Percentiles rank a stretch among this genome's conserved stretches.
Evolutionary conservation across 2,797 vertebrate genomes (phyloP).

Genomic region (Coreius guichenoti): DNA sequence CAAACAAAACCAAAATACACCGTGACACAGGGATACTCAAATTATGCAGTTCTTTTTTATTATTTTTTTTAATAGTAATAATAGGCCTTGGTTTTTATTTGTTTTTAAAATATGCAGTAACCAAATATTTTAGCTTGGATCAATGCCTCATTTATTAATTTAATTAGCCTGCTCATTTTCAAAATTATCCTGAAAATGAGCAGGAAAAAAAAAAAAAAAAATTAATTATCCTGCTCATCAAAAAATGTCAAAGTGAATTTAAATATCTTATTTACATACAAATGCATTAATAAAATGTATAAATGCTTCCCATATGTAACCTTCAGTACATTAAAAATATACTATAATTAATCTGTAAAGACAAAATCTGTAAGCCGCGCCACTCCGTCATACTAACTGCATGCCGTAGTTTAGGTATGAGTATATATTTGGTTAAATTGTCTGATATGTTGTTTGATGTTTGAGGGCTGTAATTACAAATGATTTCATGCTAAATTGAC

Average conservation of each 20-base stretch:
- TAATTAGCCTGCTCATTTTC: no score
- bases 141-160: no score
- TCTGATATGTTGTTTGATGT: not conserved
- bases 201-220: no score
- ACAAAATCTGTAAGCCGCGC: not conserved
- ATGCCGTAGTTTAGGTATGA: not conserved
- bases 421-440: not conserved
- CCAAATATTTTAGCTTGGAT: not conserved
- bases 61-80: not conserved
- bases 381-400: not conserved
- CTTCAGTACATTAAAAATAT: not conserved
- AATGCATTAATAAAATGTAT: not conserved
- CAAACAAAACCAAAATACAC: no score
- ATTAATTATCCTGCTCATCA: no score
- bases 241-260: not conserved
- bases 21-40: no score
- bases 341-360: not conserved
- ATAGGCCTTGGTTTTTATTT: not conserved
- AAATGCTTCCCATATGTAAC: not conserved
- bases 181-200: no score
- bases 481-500: not conserved
- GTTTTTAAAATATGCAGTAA: not conserved
- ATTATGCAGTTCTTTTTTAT: not conserved
- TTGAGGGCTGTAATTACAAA: not conserved
- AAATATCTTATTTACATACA: not conserved